Percentiles rank a stretch among this genome's conserved stretches.
Conservation (phyloP, 2,888 invertebrate species). For the Homarus gammarus region DNA sequence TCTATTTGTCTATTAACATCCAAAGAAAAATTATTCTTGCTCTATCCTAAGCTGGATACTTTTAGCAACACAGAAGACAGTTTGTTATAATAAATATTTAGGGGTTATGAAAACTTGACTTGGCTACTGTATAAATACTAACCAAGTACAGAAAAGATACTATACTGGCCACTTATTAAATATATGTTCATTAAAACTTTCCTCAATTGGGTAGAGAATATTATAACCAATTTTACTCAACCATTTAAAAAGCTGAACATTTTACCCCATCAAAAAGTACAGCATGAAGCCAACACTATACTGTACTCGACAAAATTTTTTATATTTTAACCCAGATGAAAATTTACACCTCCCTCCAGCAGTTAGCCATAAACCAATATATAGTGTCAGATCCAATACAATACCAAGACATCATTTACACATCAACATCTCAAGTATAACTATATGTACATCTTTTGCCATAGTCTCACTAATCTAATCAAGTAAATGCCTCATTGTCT, state of each 20-base stretch:
- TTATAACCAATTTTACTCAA: background rate
- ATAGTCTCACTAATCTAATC: background rate
- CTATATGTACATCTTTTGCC: background rate
- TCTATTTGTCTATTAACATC: too few relatives aligned
- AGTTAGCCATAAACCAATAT: background rate
- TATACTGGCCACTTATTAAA: too few relatives aligned
- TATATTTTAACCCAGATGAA: background rate
- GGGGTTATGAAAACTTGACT: too few relatives aligned
- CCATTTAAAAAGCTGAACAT: background rate
- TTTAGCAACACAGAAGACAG: too few relatives aligned
- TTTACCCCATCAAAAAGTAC: background rate
- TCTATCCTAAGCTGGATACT: too few relatives aligned
- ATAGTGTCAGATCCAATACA: background rate
- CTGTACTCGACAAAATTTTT: background rate
- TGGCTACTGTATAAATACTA: too few relatives aligned
- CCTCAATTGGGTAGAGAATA: background rate
- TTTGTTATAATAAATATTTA: too few relatives aligned
- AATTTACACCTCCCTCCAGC: background rate
- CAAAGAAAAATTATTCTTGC: too few relatives aligned
- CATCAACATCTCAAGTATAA: too few relatives aligned
- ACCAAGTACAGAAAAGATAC: too few relatives aligned
- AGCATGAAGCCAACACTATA: background rate
- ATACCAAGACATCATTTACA: background rate
- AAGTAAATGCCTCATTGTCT: conserved; percentile 10
- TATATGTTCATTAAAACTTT: too few relatives aligned